Conservation (phyloP, 2,888 invertebrate genomes). For the Mellilla xanthometata region DNA sequence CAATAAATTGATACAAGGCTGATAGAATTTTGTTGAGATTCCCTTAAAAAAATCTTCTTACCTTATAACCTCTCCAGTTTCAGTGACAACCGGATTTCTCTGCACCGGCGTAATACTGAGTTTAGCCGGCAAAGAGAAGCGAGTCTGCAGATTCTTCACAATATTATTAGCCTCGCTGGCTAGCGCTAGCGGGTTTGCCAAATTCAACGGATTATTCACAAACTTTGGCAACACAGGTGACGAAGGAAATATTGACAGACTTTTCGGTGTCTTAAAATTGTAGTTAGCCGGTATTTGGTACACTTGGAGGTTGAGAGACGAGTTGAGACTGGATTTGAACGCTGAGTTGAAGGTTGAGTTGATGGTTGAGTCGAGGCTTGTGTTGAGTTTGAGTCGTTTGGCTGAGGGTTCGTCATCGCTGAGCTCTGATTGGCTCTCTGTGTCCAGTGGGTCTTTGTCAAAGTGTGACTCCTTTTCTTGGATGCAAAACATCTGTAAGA, state of each 20-base stretch:
- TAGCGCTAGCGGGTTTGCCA: slow-evolving; percentile 66
- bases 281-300: slow-evolving; percentile 68
- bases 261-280: slow-evolving; percentile 51
- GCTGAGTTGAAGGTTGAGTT: slow-evolving; percentile 37
- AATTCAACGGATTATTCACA: slow-evolving; percentile 69
- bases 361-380: slow-evolving; percentile 19
- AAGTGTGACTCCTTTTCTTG: slow-evolving; percentile 62
- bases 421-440: slow-evolving; percentile 51
- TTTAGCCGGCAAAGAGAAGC: slow-evolving; percentile 64
- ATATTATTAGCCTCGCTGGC: slow-evolving; percentile 55
- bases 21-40: too few relatives aligned
- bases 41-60: slow-evolving; percentile 25
- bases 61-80: slow-evolving; percentile 57
- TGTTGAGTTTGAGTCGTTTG: slow-evolving; percentile 57
- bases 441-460: slow-evolving; percentile 57
- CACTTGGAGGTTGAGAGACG: slow-evolving; percentile 67
- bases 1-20: too few relatives aligned
- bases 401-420: slow-evolving; percentile 67
- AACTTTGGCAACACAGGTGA: slow-evolving; percentile 60
- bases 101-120: slow-evolving; percentile 64
- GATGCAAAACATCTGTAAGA: slow-evolving; percentile 71
- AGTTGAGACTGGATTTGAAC: slow-evolving; percentile 47
- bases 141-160: slow-evolving; percentile 60
- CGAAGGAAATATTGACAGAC: slow-evolving; percentile 60
- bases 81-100: slow-evolving; percentile 34